Evolutionary conservation across 2,113 vertebrate species (phyloP), one percentile per base, ranked within the genome.

Genomic region (Turdus rufiventris): DNA sequence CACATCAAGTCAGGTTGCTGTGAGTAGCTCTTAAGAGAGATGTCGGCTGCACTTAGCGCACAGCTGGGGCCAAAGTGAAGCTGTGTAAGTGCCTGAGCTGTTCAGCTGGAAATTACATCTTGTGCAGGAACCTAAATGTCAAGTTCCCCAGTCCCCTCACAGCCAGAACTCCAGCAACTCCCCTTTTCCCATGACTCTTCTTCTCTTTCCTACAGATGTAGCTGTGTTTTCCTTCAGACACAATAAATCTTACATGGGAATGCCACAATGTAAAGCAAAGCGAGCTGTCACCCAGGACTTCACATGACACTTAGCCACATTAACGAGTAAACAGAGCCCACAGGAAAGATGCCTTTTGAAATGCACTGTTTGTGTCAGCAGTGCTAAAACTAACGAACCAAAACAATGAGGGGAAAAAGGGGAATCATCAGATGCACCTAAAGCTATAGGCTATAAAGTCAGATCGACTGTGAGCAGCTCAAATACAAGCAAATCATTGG

Each of bases 81-180:
- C 90, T 94, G 54, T 68, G 94, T 77, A 84, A 91, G 81, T 91
- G 97, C 93, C 95, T 58, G 23, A 93, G 86, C 83, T 85, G 43
- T 96, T 97, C 94, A 85, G 81, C 48, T 97, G 95, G 94, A 97
- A 97, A 96, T 96, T 91, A 90, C 77, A 95, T 94, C 93, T 95
- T 96, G 79, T 92, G 92, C 54, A 88, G 94, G 92, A 94, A 51
- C 88, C 93, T 82, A 97, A 97, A 98, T 97, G 97, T 96, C 96
- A 96, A 65, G n/a, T 83, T 95, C 81, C 70, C 61, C 89, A 33
- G 88, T 84, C 79, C 85, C 76, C 60, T 65, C 88, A 62, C 78
- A 93, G 94, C 95, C 91, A 79, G 85, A 85, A 79, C 66, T 26
- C 33, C 40, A 51, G 61, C 50, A 62, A 67, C 51, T 77, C 47